Base-by-base conservation (phyloP, 1,140 invertebrate genomes). In the Eupeodes corollae region DNA sequence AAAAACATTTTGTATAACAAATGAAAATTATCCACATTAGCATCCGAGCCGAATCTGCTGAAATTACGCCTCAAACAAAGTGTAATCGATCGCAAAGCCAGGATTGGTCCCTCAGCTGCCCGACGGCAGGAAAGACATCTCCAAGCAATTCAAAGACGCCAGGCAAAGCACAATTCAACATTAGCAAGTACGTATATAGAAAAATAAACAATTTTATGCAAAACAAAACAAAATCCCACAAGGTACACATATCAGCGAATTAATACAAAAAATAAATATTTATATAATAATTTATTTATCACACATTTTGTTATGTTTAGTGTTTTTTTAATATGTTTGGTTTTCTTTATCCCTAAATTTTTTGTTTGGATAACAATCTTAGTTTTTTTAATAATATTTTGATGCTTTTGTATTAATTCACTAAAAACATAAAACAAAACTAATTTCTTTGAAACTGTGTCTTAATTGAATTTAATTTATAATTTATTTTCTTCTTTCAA, bases 11-110 rank as follows among this genome's bases (percentile, higher is more conserved):
- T 26, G 21, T 26, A 26, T 26, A 26, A 26, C 21, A 26, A 26
- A 26, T 5, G 11, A 6, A 41, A 18, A 21, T n/a, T 44, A 39
- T 43, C 6, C 19, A 14, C 65, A 68, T 69, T 80, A 95, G 93
- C 91, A 65, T 96, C 92, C 73, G 92, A 96, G 80, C 91, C 92
- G 55, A 96, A 97, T 79, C 81, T 94, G 73, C 79, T 93, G 73
- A 96, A 96, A 79, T 86, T 94, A 73, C 86, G 91, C 63, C 79
- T 96, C 63, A 96, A 96, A 79, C 89, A 93, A 74, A 86, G 91
- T 69, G 87, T 95, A 60, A 86, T 91, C 73, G 89, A 93, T 72
- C 79, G 88, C 54, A 80, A 88, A 65, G 79, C 80, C 60, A 70
- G 80, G 58, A 75, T 74, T 52, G 77, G 80, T 67, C 90, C 88